Base-by-base conservation (phyloP, 2,888 invertebrate species). In the Portevinia maculata region DNA sequence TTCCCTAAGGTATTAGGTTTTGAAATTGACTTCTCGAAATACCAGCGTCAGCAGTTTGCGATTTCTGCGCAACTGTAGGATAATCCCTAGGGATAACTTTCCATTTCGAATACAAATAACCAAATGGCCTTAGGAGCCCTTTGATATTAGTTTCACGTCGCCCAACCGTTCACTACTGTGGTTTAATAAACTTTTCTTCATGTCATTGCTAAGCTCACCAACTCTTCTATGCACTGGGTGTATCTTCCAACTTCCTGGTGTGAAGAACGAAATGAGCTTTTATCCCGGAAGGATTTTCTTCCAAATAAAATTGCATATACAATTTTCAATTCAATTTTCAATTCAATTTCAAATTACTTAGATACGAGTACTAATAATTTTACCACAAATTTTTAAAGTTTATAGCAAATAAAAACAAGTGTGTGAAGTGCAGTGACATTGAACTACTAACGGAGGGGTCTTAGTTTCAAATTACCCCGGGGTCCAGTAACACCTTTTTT, bases 41-140 rank as follows among this genome's bases (percentile, higher is more conserved):
- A 24, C 24, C 3, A 24, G 5, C 24, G 24, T 24, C 24, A 24
- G 24, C 24, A 24, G 24, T 32, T 19, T 52, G 32, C 17, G 32
- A 52, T 34, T 52, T 52, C 32, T 21, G 15, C 11, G 32, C 24
- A 5, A 24, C 2, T 24, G 32, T 17, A 34, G 17, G 28, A 28
- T 28, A 28, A 19, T 28, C 48, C 24, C 48, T 28, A 28, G 28
- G 48, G 13, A 28, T 48, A 28, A 13, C 28, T 48, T 15, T 28
- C 48, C 48, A 48, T 48, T 48, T 48, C 48, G 48, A 48, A 48
- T 48, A 48, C 28, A 48, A 48, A 48, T 48, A 48, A 24, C 24
- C 24, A 24, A 24, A 24, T 5, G 24, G 48, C 48, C 13, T 13
- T 13, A 13, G 48, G 48, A 28, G 24, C 28, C 28, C 48, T 48